These are phyloP conservation scores for Phylloscopus trochiloides DNA, from an alignment of 2,113 vertebrate species.

Conservation along the genomic window DNA sequence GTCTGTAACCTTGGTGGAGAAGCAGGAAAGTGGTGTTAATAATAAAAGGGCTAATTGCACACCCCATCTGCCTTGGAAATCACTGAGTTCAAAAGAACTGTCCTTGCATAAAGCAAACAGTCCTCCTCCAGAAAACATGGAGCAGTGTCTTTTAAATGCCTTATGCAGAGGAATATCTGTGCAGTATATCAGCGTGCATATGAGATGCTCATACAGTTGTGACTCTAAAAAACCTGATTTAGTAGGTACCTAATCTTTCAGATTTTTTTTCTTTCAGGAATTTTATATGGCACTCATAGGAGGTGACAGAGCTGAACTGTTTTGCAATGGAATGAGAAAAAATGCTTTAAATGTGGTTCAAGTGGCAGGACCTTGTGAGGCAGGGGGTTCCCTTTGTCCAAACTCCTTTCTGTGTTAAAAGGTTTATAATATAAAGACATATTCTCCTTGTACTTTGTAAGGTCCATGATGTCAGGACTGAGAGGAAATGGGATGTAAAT, in stretches of 20 bases:
- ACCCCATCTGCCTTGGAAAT: not conserved
- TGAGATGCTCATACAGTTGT: not conserved
- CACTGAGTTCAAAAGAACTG: not conserved
- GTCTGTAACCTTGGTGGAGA: not conserved
- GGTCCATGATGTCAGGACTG: not conserved
- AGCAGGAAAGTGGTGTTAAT: not conserved
- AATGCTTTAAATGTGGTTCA: not conserved
- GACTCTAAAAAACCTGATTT: not conserved
- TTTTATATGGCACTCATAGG: not conserved
- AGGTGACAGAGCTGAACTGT: not conserved
- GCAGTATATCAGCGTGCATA: not conserved
- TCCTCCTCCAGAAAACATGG: not conserved
- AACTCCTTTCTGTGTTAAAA: not conserved
- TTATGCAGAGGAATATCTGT: not conserved
- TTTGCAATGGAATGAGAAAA: not conserved
- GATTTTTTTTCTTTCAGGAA: not conserved
- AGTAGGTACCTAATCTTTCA: not conserved
- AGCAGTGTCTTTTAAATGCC: not conserved
- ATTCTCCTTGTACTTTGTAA: not conserved
- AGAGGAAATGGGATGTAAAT: not conserved
- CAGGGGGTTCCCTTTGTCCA: not conserved
- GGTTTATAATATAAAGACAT: not conserved
- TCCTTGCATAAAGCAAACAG: not conserved
- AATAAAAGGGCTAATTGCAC: not conserved
- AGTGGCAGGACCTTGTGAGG: not conserved